Evolutionary conservation across 2,113 vertebrate genomes (phyloP).

Genomic region (Drymodes brunneopygia): DNA sequence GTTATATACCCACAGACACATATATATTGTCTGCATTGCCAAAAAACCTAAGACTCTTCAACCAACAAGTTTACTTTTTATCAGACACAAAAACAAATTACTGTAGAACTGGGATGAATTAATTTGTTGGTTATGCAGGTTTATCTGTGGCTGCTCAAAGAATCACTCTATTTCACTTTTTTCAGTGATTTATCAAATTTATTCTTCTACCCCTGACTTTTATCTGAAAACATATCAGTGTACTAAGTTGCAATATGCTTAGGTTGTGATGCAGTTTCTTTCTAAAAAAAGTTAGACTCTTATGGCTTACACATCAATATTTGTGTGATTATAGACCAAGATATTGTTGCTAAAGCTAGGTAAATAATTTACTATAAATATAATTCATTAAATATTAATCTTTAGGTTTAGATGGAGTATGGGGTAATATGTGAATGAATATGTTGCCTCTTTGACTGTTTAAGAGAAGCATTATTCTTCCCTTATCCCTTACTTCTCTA

Average conservation of each 20-base stretch:
- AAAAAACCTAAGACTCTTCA: not conserved
- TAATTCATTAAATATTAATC: not conserved
- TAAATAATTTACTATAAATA: not conserved
- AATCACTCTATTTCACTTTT: not conserved
- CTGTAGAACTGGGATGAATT: not conserved
- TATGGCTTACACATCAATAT: not conserved
- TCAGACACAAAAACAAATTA: not conserved
- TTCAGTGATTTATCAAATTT: not conserved
- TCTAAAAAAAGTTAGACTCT: not conserved
- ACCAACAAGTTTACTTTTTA: not conserved
- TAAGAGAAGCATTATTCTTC: not conserved
- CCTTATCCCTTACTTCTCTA: not conserved
- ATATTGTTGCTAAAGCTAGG: not conserved
- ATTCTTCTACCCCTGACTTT: not conserved
- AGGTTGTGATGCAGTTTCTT: not conserved
- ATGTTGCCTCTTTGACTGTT: not conserved
- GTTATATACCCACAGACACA: not conserved
- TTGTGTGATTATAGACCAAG: not conserved
- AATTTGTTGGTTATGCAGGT: not conserved
- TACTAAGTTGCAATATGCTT: not conserved
- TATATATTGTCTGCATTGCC: not conserved
- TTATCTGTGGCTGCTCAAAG: not conserved
- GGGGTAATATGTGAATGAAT: not conserved
- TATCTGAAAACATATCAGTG: not conserved
- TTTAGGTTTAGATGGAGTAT: not conserved